Evolutionary conservation across 1,140 invertebrate species (phyloP).

Genomic region (Rhopalosiphum maidis): DNA sequence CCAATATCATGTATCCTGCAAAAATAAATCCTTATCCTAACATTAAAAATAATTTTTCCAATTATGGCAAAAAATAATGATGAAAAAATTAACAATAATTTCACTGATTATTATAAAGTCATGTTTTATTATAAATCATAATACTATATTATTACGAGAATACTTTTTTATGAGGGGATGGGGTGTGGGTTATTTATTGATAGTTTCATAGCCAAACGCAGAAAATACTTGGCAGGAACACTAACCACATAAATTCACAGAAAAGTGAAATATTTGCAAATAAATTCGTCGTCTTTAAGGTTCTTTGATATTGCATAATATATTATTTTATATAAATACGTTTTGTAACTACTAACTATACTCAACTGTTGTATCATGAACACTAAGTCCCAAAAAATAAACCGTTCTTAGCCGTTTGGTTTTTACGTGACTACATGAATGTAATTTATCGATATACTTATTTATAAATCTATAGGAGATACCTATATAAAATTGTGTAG

Average conservation of each 20-base stretch:
- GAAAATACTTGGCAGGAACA: background rate
- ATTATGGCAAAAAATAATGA: background rate
- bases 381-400: background rate
- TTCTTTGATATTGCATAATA: background rate
- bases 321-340: background rate
- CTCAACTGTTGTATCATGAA: background rate
- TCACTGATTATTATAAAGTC: background rate
- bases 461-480: background rate
- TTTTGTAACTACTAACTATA: slow-evolving; percentile 2
- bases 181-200: background rate
- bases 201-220: background rate
- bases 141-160: background rate
- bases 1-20: too few relatives aligned
- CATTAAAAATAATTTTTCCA: too few relatives aligned
- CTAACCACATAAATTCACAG: background rate
- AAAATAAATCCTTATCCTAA: too few relatives aligned
- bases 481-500: background rate
- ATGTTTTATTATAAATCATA: background rate
- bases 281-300: background rate
- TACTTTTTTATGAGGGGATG: too few relatives aligned
- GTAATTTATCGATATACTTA: background rate
- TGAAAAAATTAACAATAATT: background rate
- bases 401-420: background rate
- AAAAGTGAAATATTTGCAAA: background rate
- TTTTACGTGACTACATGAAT: background rate